phyloP scores from a whole-genome alignment of 2,797 vertebrate species.

The Gila robusta region DNA sequence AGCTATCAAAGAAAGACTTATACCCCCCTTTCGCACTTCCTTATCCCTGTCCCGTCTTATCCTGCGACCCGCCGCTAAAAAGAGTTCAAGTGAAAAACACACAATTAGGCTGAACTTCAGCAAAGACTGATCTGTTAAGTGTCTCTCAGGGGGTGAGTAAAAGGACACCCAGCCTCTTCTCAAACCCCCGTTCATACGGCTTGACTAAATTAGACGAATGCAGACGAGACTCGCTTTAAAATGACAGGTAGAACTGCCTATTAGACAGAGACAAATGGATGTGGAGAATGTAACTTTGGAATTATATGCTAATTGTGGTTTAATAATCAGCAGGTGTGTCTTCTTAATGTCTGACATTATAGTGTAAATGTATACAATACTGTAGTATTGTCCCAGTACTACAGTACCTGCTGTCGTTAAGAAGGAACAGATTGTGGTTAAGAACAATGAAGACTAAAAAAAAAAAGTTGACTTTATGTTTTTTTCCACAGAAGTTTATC shows the following conservation, averaged over 20 bases:
- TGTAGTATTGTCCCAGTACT: constrained; percentile 36
- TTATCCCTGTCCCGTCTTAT: constrained; percentile 23
- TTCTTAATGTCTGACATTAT: constrained; percentile 23
- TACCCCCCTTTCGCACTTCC: constrained; percentile 50
- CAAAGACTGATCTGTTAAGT: constrained; percentile 53
- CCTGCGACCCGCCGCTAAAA: constrained; percentile 44
- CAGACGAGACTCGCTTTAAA: background rate
- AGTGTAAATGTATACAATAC: constrained; percentile 45
- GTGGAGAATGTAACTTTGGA: constrained; percentile 7
- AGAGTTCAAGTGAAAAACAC: constrained; percentile 61
- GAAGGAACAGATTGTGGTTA: constrained; percentile 54
- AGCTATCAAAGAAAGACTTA: constrained; percentile 66
- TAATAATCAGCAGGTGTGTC: constrained; percentile 39
- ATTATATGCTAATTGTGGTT: constrained; percentile 11
- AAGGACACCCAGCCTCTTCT: constrained; percentile 45
- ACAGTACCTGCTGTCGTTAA: constrained; percentile 40
- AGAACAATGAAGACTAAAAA: constrained; percentile 56
- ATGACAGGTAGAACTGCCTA: constrained; percentile 13
- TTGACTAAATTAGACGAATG: constrained; percentile 34
- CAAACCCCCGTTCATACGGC: constrained; percentile 12
- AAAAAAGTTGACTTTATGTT: constrained; percentile 28
- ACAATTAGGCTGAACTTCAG: constrained; percentile 63
- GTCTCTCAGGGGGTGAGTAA: constrained; percentile 57
- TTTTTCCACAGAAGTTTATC: constrained; percentile 43
- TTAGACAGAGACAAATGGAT: constrained; percentile 38